Percentiles rank a stretch among this genome's conserved stretches.
Conservation (phyloP, 2,113 vertebrate genomes). For the Eptesicus fuscus region DNA sequence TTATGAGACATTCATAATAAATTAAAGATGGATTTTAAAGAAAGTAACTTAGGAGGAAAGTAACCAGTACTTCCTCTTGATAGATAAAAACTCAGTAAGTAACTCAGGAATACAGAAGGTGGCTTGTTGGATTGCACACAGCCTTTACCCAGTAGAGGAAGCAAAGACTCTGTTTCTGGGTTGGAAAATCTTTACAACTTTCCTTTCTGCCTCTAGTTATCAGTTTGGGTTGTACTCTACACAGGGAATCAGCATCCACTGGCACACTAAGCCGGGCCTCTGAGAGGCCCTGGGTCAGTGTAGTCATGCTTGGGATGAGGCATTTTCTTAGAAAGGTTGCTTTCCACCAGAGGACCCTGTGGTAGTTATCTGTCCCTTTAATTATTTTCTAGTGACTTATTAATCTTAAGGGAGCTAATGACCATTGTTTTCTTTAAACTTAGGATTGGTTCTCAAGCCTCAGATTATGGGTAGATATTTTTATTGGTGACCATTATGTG, state of each 20-base stretch:
- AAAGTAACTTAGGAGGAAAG: conserved; percentile 6
- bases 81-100: background rate
- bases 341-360: background rate
- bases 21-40: conserved; percentile 31
- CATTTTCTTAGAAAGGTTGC: conserved; percentile 4
- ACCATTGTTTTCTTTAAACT: conserved; percentile 14
- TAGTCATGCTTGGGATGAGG: background rate
- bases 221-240: conserved; percentile 9
- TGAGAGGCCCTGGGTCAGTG: background rate
- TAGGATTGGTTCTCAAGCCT: conserved; percentile 32
- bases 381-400: conserved; percentile 18
- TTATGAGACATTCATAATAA: background rate
- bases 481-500: conserved; percentile 25
- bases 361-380: conserved; percentile 10
- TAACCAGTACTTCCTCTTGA: background rate
- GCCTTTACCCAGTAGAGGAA: background rate
- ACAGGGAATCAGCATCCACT: background rate
- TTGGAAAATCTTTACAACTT: background rate
- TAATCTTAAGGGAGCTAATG: background rate
- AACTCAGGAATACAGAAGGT: background rate
- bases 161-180: background rate
- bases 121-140: background rate
- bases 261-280: background rate
- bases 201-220: conserved; percentile 18
- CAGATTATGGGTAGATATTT: background rate